These are phyloP conservation scores for Anguilla anguilla DNA, from an alignment of 2,797 vertebrate genomes.

Conservation along the genomic window DNA sequence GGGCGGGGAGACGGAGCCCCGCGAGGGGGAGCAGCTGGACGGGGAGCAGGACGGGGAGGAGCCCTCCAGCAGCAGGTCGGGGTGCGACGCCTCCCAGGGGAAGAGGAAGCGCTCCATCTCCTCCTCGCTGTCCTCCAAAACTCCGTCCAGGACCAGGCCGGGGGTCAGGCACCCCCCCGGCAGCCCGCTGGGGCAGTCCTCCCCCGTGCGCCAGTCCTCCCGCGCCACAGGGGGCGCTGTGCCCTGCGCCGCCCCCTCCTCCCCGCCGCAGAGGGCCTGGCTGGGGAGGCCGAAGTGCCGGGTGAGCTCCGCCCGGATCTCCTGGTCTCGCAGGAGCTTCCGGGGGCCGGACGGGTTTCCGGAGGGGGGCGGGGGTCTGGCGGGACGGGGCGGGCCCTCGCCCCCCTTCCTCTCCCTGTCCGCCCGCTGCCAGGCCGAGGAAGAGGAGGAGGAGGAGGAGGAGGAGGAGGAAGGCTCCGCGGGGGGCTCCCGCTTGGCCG, in stretches of 20 bases:
- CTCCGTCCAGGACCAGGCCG: conserved; percentile 82
- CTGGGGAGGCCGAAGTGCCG: conserved; percentile 96
- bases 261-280: conserved; percentile 85
- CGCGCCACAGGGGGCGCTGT: conserved; percentile 67
- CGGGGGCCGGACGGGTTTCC: conserved; percentile 49
- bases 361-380: conserved; percentile 47
- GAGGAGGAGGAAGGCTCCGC: conserved; percentile 68
- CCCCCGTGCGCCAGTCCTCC: conserved; percentile 76
- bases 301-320: conserved; percentile 97
- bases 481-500: conserved; percentile 82
- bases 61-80: conserved; percentile 89
- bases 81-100: conserved; percentile 90
- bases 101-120: conserved; percentile 86
- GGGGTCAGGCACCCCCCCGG: conserved; percentile 85
- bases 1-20: conserved; percentile 89
- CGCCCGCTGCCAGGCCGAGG: conserved; percentile 76
- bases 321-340: conserved; percentile 92
- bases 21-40: conserved; percentile 91
- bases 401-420: conserved; percentile 72
- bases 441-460: conserved; percentile 71
- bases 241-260: conserved; percentile 56
- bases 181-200: conserved; percentile 80
- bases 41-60: conserved; percentile 92
- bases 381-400: conserved; percentile 69
- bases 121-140: conserved; percentile 87